phyloP scores from a whole-genome alignment of 2,797 vertebrate species.

The Otolemur crassicaudatus region DNA sequence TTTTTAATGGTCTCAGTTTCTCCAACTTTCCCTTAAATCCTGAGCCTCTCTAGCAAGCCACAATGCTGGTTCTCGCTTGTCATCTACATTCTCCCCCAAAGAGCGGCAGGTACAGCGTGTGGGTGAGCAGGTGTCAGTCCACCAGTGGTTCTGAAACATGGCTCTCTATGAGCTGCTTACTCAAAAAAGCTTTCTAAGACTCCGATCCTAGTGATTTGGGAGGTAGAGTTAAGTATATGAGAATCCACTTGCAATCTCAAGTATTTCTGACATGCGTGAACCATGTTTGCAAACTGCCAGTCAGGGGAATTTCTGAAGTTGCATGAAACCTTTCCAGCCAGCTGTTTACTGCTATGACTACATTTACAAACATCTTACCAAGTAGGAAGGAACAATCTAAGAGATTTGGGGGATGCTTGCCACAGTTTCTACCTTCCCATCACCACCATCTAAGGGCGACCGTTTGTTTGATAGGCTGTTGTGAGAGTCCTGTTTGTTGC shows the following conservation, averaged over 20 bases:
- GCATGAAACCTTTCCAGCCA: constrained; percentile 66
- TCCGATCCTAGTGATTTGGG: constrained; percentile 8
- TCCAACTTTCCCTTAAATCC: background rate
- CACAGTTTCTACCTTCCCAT: constrained; percentile 51
- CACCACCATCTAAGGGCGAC: constrained; percentile 59
- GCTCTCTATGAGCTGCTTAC: background rate
- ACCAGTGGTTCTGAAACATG: background rate
- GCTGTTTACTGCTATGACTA: constrained; percentile 79
- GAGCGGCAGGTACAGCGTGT: background rate
- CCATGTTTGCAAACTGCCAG: constrained; percentile 69
- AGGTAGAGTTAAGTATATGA: constrained; percentile 4
- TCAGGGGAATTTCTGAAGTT: constrained; percentile 71
- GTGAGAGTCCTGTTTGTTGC: constrained; percentile 49
- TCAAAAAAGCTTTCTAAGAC: background rate
- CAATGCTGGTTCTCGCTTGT: background rate
- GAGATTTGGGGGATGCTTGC: constrained; percentile 69
- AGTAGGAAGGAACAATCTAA: constrained; percentile 66
- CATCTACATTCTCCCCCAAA: background rate
- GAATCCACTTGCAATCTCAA: constrained; percentile 52
- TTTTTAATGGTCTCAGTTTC: constrained; percentile 29
- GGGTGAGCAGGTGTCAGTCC: background rate
- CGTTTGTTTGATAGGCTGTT: constrained; percentile 40
- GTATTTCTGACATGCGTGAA: constrained; percentile 31
- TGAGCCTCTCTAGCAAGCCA: background rate
- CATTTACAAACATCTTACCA: constrained; percentile 71